Conservation (phyloP, 2,113 vertebrate species). For the Micronisus gabar region DNA sequence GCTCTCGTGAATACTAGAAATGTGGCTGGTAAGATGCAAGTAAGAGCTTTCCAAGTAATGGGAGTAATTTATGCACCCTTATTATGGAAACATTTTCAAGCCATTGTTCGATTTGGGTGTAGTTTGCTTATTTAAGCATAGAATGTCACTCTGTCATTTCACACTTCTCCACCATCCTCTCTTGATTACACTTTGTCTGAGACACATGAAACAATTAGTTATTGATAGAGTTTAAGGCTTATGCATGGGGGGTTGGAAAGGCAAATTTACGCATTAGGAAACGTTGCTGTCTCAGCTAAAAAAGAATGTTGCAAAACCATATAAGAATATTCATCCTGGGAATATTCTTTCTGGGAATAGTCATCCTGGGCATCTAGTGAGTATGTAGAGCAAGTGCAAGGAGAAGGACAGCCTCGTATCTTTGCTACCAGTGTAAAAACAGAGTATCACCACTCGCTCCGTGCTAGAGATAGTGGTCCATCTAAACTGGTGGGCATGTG, state of each 20-base stretch:
- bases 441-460: rapidly evolving
- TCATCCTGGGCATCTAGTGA: not conserved
- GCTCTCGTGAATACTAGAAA: conserved; percentile 16
- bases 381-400: not conserved
- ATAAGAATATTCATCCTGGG: not conserved
- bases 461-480: rapidly evolving
- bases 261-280: not conserved
- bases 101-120: conserved; percentile 43
- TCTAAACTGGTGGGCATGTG: rapidly evolving
- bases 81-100: conserved; percentile 42
- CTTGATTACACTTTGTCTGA: conserved; percentile 54
- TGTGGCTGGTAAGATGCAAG: conserved; percentile 36
- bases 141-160: conserved; percentile 60
- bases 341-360: not conserved
- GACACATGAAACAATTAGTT: conserved; percentile 35
- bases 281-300: not conserved
- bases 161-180: conserved; percentile 40
- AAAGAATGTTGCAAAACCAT: not conserved
- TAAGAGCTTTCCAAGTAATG: conserved; percentile 52
- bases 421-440: not conserved
- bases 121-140: conserved; percentile 65
- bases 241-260: not conserved
- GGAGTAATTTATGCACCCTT: conserved; percentile 58
- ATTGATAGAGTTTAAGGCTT: conserved; percentile 35
- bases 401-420: not conserved